Evolutionary conservation across 1,140 invertebrate species (phyloP), one percentile per base, ranked within the genome.

Genomic region (Oppia nitens): DNA sequence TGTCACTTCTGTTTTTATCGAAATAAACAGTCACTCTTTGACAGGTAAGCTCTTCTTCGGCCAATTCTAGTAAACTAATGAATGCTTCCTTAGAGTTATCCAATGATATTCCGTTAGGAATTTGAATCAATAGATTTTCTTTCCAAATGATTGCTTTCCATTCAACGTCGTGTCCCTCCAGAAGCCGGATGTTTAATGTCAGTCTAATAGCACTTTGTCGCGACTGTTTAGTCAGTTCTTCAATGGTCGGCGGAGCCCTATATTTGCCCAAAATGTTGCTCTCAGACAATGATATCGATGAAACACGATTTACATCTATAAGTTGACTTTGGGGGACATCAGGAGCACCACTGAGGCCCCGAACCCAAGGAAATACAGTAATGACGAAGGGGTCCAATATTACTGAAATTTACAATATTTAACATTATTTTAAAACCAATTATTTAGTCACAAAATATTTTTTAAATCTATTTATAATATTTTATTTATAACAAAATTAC

Each of bases 291-390:
- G 73, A 73, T 72, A 70, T 75, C 74, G 78, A 78, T 76, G 70
- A 71, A 67, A 68, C 64, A 63, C 66, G 65, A 64, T 59, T 40
- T 26, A 71, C 68, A 73, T 77, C 73, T 73, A 78, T 79, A 79
- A 81, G 78, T 78, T 83, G 40, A 53, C 9, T 4, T 54, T 49
- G 83, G 83, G 84, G 83, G 76, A 76, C 85, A 87, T 87, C 88
- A 92, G 87, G 84, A 86, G 78, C 83, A 87, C 56, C 85, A 91
- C 87, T 83, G 87, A 92, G 90, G 90, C 88, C 89, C 90, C 78
- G 88, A 83, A 75, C 89, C 89, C 83, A 94, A 85, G 82, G 83
- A 83, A 79, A 89, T 83, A 78, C 79, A 83, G 73, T 81, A 87
- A 68, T 79, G 80, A 59, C 76, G 68, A 25, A 50, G 48, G 17